phyloP scores from a whole-genome alignment of 2,888 invertebrate genomes.

The Theristus sp. region DNA sequence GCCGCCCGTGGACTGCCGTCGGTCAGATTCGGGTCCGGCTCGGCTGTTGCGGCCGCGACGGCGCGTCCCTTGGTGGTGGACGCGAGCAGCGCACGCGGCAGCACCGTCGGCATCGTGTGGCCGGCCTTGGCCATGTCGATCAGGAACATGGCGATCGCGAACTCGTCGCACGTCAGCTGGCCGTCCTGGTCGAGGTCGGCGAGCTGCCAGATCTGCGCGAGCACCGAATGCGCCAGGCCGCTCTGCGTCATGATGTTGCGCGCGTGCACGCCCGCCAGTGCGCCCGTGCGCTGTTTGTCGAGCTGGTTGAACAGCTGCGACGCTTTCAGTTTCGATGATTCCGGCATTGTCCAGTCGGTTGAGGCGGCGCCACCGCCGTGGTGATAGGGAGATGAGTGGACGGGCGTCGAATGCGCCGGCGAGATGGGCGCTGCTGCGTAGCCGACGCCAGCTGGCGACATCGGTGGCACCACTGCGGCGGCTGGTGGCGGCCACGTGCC shows the following conservation, averaged over 20 bases:
- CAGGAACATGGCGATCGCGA: conserved; percentile 86
- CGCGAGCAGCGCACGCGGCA: conserved; percentile 48
- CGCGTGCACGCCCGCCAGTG: conserved; percentile 36
- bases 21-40: no score
- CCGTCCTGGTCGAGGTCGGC: conserved; percentile 87
- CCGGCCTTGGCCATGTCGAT: conserved; percentile 75
- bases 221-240: conserved; percentile 61
- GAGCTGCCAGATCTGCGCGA: conserved; percentile 90
- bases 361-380: not conserved
- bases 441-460: not conserved
- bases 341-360: conserved; percentile 25
- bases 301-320: conserved; percentile 24
- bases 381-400: not conserved
- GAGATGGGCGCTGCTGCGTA: not conserved
- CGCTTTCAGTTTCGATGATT: conserved; percentile 20
- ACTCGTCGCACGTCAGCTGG: conserved; percentile 81
- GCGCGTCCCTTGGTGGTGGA: not conserved
- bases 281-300: conserved; percentile 14
- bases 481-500: conserved; percentile 13
- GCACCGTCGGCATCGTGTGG: conserved; percentile 62
- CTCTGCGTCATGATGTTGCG: conserved; percentile 78
- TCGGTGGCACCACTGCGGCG: not conserved
- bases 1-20: no score
- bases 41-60: not conserved
- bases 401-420: not conserved